Base-by-base conservation (phyloP, 2,113 vertebrate genomes). In the Amphiprion percula region DNA sequence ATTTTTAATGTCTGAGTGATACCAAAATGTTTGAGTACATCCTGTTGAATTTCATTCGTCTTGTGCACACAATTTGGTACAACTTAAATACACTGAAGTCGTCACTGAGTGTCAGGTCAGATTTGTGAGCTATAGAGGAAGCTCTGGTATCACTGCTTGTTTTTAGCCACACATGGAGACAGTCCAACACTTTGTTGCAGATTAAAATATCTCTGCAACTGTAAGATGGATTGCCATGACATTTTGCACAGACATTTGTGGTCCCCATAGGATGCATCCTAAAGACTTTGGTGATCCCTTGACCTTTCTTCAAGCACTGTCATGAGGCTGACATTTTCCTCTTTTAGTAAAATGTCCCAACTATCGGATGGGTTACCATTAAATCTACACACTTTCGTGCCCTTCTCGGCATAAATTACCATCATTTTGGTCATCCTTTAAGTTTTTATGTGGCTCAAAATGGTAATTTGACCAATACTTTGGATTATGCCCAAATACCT, bases 1-100 rank as follows among this genome's bases (percentile, higher is more conserved):
- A 15, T 66, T 39, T 60, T 49, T 54, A 46, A 63, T 12, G 46
- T 46, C 30, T 10, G 21, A 56, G 53, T 4, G 37, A 50, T 33
- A 11, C 5, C 33, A 44, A 58, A 63, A 49, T 41, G 8, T 56
- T 75, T 66, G 47, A 61, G 15, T 19, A 12, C 7, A 28, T 3
- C 56, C 15, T 54, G 72, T 64, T 14, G 56, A 68, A 77, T 58
- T 54, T 67, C 12, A 5, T 33, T 53, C 77, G 24, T 33, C 66
- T 49, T 49, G 21, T 46, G 21, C 2, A 37, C 1, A 2, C 37
- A 49, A 39, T 49, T 63, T n/a, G 21, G 10, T 39, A 4, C 24
- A 52, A 11, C 23, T 39, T 15, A 21, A 37, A 21, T 37, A 37
- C 33, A 10, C 33, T 37, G 7, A 37, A 37, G 9, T 37, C 33